Evolutionary conservation across 2,888 invertebrate genomes (phyloP).

Genomic region (Caenorhabditis sp.): DNA sequence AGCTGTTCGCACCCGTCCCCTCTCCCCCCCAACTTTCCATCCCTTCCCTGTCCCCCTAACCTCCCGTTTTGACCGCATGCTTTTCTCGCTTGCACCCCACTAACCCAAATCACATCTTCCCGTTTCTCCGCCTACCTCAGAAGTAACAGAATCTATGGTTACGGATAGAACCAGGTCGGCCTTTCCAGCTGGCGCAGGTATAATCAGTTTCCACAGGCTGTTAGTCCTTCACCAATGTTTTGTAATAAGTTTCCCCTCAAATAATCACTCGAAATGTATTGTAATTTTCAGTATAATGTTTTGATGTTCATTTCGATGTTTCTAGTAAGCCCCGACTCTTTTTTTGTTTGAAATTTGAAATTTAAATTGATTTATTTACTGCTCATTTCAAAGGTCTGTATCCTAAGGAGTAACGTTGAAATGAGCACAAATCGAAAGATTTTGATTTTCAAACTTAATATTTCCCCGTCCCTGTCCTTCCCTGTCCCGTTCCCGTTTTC

Average conservation of each 20-base stretch:
- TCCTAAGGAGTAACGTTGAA: no score
- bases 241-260: not conserved
- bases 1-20: not conserved
- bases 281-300: no score
- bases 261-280: not conserved
- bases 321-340: not conserved
- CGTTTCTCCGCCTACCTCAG: conserved; percentile 25
- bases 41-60: no score
- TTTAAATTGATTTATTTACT: not conserved
- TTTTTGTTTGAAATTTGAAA: no score
- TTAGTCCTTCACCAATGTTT: conserved; percentile 29
- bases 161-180: not conserved
- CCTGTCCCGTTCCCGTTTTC: no score
- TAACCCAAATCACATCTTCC: not conserved
- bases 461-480: no score
- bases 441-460: not conserved
- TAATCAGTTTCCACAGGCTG: not conserved
- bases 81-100: not conserved
- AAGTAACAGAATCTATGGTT: conserved; percentile 4
- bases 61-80: not conserved
- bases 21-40: not conserved
- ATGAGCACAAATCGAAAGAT: not conserved
- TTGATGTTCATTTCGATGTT: no score
- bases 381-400: no score
- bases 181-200: not conserved